These are phyloP conservation scores for Aphidius colemani DNA, from an alignment of 2,888 invertebrate genomes.

Conservation along the genomic window DNA sequence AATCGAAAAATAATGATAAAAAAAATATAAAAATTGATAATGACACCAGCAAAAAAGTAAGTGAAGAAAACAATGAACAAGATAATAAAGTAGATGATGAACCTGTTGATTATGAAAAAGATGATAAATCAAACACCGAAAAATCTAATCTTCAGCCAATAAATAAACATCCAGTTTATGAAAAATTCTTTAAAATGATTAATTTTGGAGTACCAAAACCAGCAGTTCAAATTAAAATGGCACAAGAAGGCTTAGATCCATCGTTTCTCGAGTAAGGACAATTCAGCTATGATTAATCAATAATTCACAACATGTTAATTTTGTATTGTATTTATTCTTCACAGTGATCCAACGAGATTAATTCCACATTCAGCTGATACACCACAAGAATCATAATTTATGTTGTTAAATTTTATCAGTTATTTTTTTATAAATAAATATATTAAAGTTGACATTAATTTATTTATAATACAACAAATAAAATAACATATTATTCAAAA, in stretches of 20 bases:
- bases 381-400: constrained; percentile 11
- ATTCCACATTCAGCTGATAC: constrained; percentile 39
- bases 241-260: constrained; percentile 81
- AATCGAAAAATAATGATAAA: constrained; percentile 28
- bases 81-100: constrained; percentile 37
- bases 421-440: constrained; percentile 1
- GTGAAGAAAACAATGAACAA: constrained; percentile 41
- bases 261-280: constrained; percentile 68
- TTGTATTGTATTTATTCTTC: constrained; percentile 26
- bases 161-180: constrained; percentile 70
- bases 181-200: constrained; percentile 86
- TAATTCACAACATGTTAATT: not conserved
- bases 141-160: constrained; percentile 29
- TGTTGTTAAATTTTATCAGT: not conserved
- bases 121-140: constrained; percentile 8
- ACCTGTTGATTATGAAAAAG: constrained; percentile 30
- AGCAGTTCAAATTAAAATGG: constrained; percentile 83
- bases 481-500: not conserved
- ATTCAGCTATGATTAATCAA: not conserved
- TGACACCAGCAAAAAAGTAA: constrained; percentile 35
- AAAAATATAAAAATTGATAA: constrained; percentile 22
- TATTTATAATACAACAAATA: too few relatives aligned
- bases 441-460: too few relatives aligned
- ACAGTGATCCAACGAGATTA: constrained; percentile 45
- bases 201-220: constrained; percentile 83